phyloP scores from a whole-genome alignment of 2,888 invertebrate genomes.

The Thereva unica region DNA sequence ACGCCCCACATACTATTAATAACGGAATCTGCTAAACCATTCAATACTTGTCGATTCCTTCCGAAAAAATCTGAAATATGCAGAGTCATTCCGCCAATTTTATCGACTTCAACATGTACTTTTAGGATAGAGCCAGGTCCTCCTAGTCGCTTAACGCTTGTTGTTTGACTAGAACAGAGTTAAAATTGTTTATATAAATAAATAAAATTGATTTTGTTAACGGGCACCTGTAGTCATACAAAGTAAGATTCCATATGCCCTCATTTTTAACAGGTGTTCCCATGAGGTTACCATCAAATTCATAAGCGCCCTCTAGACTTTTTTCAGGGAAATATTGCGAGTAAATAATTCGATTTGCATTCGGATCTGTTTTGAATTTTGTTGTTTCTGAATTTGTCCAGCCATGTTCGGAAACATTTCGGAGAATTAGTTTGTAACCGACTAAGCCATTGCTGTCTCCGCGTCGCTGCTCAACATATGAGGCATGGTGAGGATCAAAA shows the following conservation, averaged over 20 bases:
- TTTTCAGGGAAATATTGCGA: constrained; percentile 85
- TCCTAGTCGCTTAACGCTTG: constrained; percentile 58
- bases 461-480: constrained; percentile 67
- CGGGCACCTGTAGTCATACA: constrained; percentile 67
- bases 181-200: background rate
- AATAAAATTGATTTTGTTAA: constrained; percentile 4
- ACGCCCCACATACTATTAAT: constrained; percentile 83
- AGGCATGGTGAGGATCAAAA: constrained; percentile 78
- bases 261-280: constrained; percentile 66
- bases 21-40: constrained; percentile 69
- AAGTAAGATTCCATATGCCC: constrained; percentile 75
- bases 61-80: constrained; percentile 75
- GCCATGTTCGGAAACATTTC: constrained; percentile 74
- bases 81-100: constrained; percentile 75
- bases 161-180: constrained; percentile 56
- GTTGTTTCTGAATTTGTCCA: constrained; percentile 78
- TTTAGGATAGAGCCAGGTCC: constrained; percentile 59
- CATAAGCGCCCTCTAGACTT: constrained; percentile 70
- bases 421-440: constrained; percentile 72
- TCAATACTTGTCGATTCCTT: constrained; percentile 66
- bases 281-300: constrained; percentile 66
- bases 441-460: constrained; percentile 66
- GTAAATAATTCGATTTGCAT: constrained; percentile 69
- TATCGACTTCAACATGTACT: constrained; percentile 74
- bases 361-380: constrained; percentile 72